Evolutionary conservation across 1,140 invertebrate genomes (phyloP).

Genomic region (Sycophila sp.): DNA sequence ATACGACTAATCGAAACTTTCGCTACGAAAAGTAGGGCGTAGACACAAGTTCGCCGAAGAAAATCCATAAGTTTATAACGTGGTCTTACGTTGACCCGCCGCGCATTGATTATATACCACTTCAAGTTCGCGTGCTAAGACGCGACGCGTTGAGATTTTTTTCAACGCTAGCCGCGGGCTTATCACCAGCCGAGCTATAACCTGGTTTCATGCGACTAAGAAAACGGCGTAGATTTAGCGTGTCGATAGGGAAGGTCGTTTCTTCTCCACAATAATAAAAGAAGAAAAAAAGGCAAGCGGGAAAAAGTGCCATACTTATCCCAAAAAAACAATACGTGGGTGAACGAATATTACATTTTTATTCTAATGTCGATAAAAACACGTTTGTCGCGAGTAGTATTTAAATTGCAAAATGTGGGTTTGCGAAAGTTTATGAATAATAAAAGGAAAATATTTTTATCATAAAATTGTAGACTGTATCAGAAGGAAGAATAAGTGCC

Average conservation of each 20-base stretch:
- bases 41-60: not conserved
- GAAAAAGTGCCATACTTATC: too few relatives aligned
- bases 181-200: not conserved
- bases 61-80: conserved; percentile 11
- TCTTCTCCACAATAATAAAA: conserved; percentile 16
- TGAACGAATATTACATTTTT: too few relatives aligned
- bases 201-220: not conserved
- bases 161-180: not conserved
- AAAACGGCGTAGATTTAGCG: conserved; percentile 7
- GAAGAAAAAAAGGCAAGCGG: not conserved
- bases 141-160: conserved; percentile 15
- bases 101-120: conserved; percentile 15
- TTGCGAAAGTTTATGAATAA: too few relatives aligned
- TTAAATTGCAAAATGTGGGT: too few relatives aligned
- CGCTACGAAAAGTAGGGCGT: conserved; percentile 7
- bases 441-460: too few relatives aligned
- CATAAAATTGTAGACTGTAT: too few relatives aligned
- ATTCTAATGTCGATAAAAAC: too few relatives aligned
- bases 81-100: conserved; percentile 3
- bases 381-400: too few relatives aligned
- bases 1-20: not conserved
- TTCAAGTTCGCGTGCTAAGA: conserved; percentile 8
- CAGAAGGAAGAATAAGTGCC: too few relatives aligned
- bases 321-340: too few relatives aligned
- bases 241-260: conserved; percentile 14